Conservation (phyloP, 2,888 invertebrate genomes). For the Epinotia brunnichana region DNA sequence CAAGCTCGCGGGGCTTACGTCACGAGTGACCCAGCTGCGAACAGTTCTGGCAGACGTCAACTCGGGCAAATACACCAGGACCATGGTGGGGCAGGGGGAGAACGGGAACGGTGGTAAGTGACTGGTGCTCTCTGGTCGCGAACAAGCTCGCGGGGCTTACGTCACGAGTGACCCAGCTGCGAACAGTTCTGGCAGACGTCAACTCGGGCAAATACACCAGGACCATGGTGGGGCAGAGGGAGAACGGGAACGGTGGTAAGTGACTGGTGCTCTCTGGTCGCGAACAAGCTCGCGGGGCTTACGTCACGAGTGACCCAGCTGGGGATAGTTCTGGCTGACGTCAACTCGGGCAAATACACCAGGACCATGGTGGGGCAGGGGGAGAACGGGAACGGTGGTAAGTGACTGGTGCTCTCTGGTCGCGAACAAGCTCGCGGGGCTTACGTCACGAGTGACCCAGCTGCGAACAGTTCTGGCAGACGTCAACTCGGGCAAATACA, state of each 20-base stretch:
- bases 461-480: no score
- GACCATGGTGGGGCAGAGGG: slow-evolving; percentile 77
- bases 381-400: slow-evolving; percentile 56
- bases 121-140: no score
- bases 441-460: not conserved
- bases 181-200: no score
- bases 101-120: slow-evolving; percentile 53
- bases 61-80: slow-evolving; percentile 86
- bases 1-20: no score
- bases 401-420: not conserved
- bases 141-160: no score
- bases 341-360: slow-evolving; percentile 90
- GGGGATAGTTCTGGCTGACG: slow-evolving; percentile 91
- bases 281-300: slow-evolving; percentile 97
- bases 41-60: no score
- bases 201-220: slow-evolving; percentile 85
- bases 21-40: no score
- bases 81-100: slow-evolving; percentile 74
- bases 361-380: slow-evolving; percentile 79
- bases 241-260: slow-evolving; percentile 55
- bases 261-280: slow-evolving; percentile 96
- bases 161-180: no score
- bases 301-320: slow-evolving; percentile 96
- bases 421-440: not conserved
- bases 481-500: slow-evolving; percentile 84